Evolutionary conservation across 1,140 invertebrate species (phyloP), one percentile per base, ranked within the genome.

Genomic region (Drosophila paulistorum): DNA sequence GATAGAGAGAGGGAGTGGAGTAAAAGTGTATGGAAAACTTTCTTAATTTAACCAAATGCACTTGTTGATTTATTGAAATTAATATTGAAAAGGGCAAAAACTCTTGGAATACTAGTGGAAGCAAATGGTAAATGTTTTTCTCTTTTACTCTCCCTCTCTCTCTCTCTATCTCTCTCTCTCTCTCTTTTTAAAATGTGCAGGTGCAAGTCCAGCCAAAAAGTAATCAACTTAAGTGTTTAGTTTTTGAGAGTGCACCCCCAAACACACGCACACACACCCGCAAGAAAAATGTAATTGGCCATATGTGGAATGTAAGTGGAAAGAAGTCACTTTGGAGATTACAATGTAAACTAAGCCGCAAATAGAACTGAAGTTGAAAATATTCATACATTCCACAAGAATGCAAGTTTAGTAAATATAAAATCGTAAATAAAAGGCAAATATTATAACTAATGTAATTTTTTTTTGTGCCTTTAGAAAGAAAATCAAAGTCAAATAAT

Each of bases 21-120:
- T 57, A 13, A 71, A 65, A 73, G 51, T 61, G 68, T 51, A 39
- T 45, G 55, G 68, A 68, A 79, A 84, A 85, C 67, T 85, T 85
- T 85, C n/a, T 78, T 81, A 79, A 78, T 85, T 85, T 84, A 57
- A 68, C 26, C 66, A 83, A 84, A 84, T 74, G 65, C 66, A 81
- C 77, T 81, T 84, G 77, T 84, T 77, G 73, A 85, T 85, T 85
- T 85, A 85, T 85, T 85, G 77, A 85, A 85, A 81, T 85, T 78
- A 84, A 77, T 84, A 85, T 85, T 68, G 63, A 71, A 54, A 42
- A 51, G n/a, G 26, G 58, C 20, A 55, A 37, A 55, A 45, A 41
- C 45, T 55, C 60, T 10, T 10, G 35, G 37, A 39, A 30, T 30
- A 30, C 30, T 30, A 39, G 37, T 39, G 11, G 37, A 13, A 45